Base-by-base conservation (phyloP, 2,797 vertebrate species). In the Pseudotriccus pelzelni region DNA sequence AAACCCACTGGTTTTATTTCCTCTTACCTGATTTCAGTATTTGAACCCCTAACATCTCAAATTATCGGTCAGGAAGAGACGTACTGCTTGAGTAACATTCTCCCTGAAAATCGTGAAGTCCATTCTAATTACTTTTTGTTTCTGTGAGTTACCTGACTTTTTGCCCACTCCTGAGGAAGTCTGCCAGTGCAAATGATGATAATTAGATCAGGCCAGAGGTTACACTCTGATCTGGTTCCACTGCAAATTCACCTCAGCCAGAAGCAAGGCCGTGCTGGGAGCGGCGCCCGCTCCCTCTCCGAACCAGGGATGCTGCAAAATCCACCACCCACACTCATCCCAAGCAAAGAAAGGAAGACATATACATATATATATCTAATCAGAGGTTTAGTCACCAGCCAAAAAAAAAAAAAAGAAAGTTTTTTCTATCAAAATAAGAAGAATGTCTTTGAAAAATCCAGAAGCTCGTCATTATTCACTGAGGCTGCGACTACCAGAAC, bases 131-230 rank as follows among this genome's bases (percentile, higher is more conserved):
- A 32, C 34, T 64, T 82, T 8, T 39, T 9, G 5, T 15, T 47
- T 60, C 25, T 12, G 18, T 11, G 46, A 89, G 72, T 60, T 83
- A 82, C 72, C 83, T 73, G 88, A 93, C 90, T 79, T 94, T 84
- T 88, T 89, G 86, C 93, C 89, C 66, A 87, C 77, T 84, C 25
- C 28, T 28, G 56, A 68, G 93, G 87, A 92, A 92, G 53, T 14
- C 18, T 2, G 21, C 46, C 72, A 53, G 53, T 39, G 34, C 49
- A 83, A 94, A 88, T 59, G 89, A 70, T 41, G 77, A 67, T 67
- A 55, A 94, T 53, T 46, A 85, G 64, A 86, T 67, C 49, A 70
- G 91, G 91, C 64, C 89, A 95, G 90, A 94, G 86, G 89, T 93
- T 84, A 72, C 37, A 2, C 76, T 55, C 66, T 73, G 90, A 90